phyloP scores from a whole-genome alignment of 2,888 invertebrate genomes.

The Cantharis lateralis region DNA sequence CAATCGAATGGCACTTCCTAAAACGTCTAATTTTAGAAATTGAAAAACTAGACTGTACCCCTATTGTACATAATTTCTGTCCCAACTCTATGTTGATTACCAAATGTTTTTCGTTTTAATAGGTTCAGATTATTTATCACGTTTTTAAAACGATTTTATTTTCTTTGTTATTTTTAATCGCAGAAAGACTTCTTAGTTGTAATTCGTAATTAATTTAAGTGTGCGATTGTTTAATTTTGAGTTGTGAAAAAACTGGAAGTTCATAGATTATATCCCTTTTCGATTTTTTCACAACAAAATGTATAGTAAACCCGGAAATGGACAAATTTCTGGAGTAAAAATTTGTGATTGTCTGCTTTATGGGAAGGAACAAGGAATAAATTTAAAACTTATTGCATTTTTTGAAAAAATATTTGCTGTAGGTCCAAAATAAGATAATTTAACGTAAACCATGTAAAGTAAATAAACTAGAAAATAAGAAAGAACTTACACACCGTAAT shows the following conservation, averaged over 20 bases:
- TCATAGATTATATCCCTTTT: neutral
- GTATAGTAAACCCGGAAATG: neutral
- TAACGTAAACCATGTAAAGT: constrained; percentile 14
- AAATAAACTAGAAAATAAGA: constrained; percentile 1
- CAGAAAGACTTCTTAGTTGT: constrained; percentile 2
- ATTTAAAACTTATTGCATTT: neutral
- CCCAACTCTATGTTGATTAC: neutral
- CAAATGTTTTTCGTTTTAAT: neutral
- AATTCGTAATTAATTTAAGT: neutral
- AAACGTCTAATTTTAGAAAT: neutral
- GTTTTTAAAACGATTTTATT: neutral
- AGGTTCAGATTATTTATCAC: neutral
- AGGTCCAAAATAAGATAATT: neutral
- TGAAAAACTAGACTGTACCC: neutral
- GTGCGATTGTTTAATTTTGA: neutral
- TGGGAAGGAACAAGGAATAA: neutral
- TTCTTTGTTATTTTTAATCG: neutral
- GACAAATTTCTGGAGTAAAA: neutral
- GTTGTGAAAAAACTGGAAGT: neutral
- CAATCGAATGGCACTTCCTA: neutral
- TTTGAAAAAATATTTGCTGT: neutral
- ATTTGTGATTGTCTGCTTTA: constrained; percentile 1
- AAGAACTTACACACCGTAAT: constrained; percentile 15
- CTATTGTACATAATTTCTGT: constrained; percentile 13
- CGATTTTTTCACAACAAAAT: neutral